Evolutionary conservation across 2,113 vertebrate genomes (phyloP).

Genomic region (Hemiprocne comata): DNA sequence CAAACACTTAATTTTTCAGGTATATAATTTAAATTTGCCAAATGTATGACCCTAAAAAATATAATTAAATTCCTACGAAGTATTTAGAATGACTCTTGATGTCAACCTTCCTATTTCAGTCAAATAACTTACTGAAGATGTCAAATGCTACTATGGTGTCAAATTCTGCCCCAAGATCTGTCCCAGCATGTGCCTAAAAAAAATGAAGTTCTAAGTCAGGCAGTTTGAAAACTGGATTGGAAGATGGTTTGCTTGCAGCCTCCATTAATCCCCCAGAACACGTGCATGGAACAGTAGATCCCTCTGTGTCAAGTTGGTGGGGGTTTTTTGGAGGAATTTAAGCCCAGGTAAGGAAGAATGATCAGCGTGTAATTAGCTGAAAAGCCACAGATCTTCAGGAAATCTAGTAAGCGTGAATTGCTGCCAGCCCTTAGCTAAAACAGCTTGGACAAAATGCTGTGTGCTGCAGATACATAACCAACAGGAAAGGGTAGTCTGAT

Average conservation of each 20-base stretch:
- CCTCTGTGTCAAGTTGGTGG: neutral
- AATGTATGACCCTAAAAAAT: neutral
- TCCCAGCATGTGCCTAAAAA: slow-evolving; percentile 14
- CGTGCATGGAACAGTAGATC: neutral
- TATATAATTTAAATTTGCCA: slow-evolving; percentile 23
- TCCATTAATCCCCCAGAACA: neutral
- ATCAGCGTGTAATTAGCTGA: slow-evolving; percentile 9
- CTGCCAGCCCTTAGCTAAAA: neutral
- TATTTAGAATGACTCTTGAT: slow-evolving; percentile 7
- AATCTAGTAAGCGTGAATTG: neutral
- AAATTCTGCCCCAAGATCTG: slow-evolving; percentile 21
- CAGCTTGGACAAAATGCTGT: neutral
- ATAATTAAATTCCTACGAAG: neutral
- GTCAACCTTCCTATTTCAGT: neutral
- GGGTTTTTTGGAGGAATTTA: neutral
- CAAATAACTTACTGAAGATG: neutral
- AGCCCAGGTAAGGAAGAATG: neutral
- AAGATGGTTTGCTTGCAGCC: neutral
- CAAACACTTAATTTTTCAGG: slow-evolving; percentile 22
- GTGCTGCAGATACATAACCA: neutral
- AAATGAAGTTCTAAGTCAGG: neutral
- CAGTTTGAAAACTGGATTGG: neutral
- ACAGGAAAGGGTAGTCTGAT: neutral
- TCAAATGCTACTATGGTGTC: neutral
- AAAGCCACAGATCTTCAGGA: neutral